phyloP scores from a whole-genome alignment of 2,113 vertebrate species.

The Poecile atricapillus region DNA sequence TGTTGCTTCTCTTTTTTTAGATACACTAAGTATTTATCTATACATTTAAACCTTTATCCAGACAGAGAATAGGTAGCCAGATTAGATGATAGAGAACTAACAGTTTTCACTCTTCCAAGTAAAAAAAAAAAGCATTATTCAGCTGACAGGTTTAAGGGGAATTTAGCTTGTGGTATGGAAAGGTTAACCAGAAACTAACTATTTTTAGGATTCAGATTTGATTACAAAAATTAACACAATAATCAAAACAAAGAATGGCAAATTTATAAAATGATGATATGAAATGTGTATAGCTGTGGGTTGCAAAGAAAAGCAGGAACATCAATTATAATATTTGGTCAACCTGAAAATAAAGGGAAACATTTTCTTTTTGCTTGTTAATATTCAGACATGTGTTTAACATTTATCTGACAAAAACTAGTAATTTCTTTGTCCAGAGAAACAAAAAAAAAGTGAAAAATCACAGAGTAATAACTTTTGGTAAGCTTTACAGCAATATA shows the following conservation, averaged over 20 bases:
- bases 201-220: neutral
- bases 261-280: neutral
- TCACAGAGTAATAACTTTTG: neutral
- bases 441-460: neutral
- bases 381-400: neutral
- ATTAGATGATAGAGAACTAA: neutral
- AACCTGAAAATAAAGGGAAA: neutral
- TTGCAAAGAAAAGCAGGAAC: neutral
- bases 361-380: neutral
- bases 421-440: neutral
- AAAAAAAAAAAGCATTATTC: neutral
- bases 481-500: neutral
- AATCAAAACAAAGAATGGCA: neutral
- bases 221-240: neutral
- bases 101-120: neutral
- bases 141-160: neutral
- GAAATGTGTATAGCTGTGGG: neutral
- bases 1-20: constrained; percentile 36
- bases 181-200: neutral
- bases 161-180: neutral
- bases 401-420: neutral
- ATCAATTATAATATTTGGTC: neutral
- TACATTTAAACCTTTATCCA: constrained; percentile 23
- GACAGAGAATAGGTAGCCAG: constrained; percentile 4
- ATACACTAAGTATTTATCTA: constrained; percentile 24